Evolutionary conservation across 2,113 vertebrate genomes (phyloP).

Genomic region (Chlamydotis undulata): DNA sequence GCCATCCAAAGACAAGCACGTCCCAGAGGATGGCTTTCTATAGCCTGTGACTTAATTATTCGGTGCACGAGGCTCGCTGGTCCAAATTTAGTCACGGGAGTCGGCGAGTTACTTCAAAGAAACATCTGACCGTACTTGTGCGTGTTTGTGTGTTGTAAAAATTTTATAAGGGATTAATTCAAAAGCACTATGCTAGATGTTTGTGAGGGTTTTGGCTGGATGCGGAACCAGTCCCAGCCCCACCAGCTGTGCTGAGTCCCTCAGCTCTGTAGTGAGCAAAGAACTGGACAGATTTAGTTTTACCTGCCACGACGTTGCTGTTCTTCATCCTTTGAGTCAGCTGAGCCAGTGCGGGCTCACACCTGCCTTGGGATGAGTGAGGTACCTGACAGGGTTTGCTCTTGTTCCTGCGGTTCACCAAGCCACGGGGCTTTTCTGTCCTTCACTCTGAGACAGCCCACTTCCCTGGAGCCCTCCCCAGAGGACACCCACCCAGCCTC

Average conservation of each 20-base stretch:
- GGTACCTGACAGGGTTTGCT: background rate
- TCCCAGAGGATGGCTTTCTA: slow-evolving; percentile 56
- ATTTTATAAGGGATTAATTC: background rate
- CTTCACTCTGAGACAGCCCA: background rate
- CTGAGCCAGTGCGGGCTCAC: too few species aligned
- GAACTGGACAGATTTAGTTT: background rate
- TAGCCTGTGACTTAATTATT: slow-evolving; percentile 52
- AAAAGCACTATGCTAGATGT: background rate
- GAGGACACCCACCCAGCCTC: background rate
- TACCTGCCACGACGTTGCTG: background rate
- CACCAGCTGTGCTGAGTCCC: fast-evolving
- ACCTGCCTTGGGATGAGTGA: background rate
- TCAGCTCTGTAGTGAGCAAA: background rate
- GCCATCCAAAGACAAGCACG: slow-evolving; percentile 25
- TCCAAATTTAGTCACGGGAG: slow-evolving; percentile 30
- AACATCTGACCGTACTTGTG: background rate
- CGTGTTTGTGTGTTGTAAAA: background rate
- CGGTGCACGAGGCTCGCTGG: slow-evolving; percentile 16
- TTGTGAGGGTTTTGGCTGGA: background rate
- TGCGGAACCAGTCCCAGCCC: background rate
- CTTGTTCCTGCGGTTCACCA: background rate
- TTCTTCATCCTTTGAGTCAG: background rate
- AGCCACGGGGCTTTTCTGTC: background rate
- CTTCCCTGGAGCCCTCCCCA: background rate
- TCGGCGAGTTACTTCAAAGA: background rate